Evolutionary conservation across 2,113 vertebrate species (phyloP).

Genomic region (Colinus virginianus): DNA sequence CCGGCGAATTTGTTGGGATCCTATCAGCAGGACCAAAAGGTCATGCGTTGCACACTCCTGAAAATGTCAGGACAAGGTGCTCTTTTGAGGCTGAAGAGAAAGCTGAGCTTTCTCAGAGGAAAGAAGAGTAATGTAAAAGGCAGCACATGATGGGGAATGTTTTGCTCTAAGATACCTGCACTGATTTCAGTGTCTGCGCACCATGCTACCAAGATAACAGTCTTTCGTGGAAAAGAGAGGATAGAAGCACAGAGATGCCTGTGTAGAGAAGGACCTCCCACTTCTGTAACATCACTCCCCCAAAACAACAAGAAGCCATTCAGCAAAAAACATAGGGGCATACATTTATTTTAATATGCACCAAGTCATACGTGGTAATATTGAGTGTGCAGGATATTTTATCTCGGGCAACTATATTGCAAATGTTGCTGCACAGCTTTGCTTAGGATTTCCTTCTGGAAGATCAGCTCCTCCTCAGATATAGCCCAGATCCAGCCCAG

Average conservation of each 20-base stretch:
- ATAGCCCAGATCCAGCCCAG: background rate
- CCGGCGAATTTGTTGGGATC: background rate
- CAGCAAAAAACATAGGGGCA: rapidly evolving
- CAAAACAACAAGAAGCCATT: background rate
- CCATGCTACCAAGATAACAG: background rate
- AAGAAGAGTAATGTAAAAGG: background rate
- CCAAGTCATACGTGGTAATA: background rate
- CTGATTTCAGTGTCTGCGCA: background rate
- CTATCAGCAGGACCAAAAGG: background rate
- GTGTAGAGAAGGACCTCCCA: background rate
- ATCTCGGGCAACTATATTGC: background rate
- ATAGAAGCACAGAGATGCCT: too few species aligned
- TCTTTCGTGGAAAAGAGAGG: background rate
- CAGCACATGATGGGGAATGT: background rate
- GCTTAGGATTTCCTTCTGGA: background rate
- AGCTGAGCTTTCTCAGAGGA: background rate
- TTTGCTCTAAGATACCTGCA: background rate
- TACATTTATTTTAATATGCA: background rate
- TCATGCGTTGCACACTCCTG: background rate
- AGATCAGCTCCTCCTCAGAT: background rate
- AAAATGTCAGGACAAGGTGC: background rate
- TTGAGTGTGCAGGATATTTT: rapidly evolving
- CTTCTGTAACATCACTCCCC: background rate
- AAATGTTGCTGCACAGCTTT: rapidly evolving
- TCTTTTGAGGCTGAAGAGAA: background rate